These are phyloP conservation scores for Dolichomitus sp. DNA, from an alignment of 2,888 invertebrate genomes.

Conservation along the genomic window DNA sequence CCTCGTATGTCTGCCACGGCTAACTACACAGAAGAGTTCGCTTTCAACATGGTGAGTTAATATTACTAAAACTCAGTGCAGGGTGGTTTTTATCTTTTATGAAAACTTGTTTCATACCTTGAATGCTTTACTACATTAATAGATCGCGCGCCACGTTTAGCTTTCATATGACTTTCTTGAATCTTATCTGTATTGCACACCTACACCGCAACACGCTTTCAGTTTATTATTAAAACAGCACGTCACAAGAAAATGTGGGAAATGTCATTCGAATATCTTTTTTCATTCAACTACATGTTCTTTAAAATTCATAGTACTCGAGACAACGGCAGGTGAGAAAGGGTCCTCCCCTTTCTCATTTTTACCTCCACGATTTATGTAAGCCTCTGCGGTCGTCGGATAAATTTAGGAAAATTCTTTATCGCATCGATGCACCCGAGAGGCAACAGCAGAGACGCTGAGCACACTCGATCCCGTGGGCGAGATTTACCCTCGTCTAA, in stretches of 20 bases:
- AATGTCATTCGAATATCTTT: conserved; percentile 36
- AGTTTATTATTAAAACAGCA: background rate
- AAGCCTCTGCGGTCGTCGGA: conserved; percentile 2
- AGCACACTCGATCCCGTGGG: conserved; percentile 47
- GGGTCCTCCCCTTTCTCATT: too few species aligned
- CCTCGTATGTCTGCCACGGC: conserved; percentile 2
- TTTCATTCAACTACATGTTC: conserved; percentile 11
- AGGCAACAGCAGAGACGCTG: conserved; percentile 8
- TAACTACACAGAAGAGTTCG: background rate
- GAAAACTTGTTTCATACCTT: background rate
- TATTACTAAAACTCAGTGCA: background rate
- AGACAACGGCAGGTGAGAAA: background rate
- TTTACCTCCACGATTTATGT: conserved; percentile 20
- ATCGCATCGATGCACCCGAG: conserved; percentile 38
- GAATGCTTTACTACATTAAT: background rate
- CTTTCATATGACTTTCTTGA: background rate
- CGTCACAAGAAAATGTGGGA: conserved; percentile 2
- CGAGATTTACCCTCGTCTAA: conserved; percentile 59
- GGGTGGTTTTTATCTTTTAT: background rate
- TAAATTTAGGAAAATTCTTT: conserved; percentile 15
- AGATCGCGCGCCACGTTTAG: background rate
- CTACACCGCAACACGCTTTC: background rate
- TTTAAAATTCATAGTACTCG: conserved; percentile 41
- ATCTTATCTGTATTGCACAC: background rate
- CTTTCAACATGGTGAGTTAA: conserved; percentile 2